A percentile compares a stretch with the other conserved stretches of the same genome.
phyloP scores from a whole-genome alignment of 2,888 invertebrate genomes.

The Agonopterix alstromeriana region DNA sequence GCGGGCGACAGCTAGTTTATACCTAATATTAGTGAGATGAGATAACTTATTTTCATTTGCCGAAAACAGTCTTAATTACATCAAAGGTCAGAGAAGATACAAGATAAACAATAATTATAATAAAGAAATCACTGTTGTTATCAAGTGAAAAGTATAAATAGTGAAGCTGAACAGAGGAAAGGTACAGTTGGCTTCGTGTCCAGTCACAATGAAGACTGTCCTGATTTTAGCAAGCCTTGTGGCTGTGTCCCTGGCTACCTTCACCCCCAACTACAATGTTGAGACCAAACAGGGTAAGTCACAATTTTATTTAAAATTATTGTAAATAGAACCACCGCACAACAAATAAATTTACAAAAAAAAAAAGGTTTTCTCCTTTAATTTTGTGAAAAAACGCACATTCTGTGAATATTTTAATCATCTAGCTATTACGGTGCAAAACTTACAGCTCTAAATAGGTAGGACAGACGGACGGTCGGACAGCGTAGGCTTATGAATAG shows the following conservation, averaged over 20 bases:
- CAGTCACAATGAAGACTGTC: conserved; percentile 64
- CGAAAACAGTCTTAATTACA: neutral
- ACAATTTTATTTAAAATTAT: neutral
- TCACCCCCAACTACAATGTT: conserved; percentile 34
- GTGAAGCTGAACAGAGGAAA: conserved; percentile 65
- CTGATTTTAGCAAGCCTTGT: conserved; percentile 53
- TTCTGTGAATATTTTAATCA: too few species aligned
- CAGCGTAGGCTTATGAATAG: too few species aligned
- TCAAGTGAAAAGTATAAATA: conserved; percentile 4
- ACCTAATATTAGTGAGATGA: too few species aligned
- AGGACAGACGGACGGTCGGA: too few species aligned
- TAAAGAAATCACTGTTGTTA: conserved; percentile 1
- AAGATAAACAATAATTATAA: neutral
- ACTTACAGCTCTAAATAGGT: too few species aligned
- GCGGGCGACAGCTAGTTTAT: too few species aligned
- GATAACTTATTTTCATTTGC: too few species aligned
- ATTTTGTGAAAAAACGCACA: too few species aligned
- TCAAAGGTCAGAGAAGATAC: conserved; percentile 1
- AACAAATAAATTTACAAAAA: too few species aligned
- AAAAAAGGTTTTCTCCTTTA: too few species aligned
- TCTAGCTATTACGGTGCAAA: too few species aligned
- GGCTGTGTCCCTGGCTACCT: conserved; percentile 47
- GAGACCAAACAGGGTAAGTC: conserved; percentile 6
- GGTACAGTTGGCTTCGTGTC: conserved; percentile 68
- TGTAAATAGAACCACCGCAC: too few species aligned